Evolutionary conservation across 1,140 invertebrate genomes (phyloP), one percentile per base, ranked within the genome.

Genomic region (Camponotus pennsylvanicus): DNA sequence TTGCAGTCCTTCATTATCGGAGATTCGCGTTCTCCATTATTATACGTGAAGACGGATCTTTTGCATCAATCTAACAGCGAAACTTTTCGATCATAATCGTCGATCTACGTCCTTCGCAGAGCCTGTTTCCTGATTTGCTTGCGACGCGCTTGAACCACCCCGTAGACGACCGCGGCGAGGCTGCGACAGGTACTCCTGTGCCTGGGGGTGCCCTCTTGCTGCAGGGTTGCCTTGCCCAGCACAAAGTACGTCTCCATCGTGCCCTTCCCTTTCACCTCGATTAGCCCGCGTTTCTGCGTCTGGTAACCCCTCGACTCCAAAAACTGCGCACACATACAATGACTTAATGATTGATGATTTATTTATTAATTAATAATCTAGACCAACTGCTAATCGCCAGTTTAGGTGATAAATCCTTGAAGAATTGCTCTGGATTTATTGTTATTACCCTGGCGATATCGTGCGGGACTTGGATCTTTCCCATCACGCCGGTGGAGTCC

Each of bases 221-320:
- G 95, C 86, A 94, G 88, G 3, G 92, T 92, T 42, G 96, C 95
- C 85, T 96, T 96, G 40, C 97, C 97, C 27, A 97, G 92, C 40
- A 99, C 97, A 94, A 98, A 99, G 94, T 97, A 99, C 0, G 98
- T 99, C 93, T 98, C 98, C 98, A 99, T 99, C 79, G 97, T 97
- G 1, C 98, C 98, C 95, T 99, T 99, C 21, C 98, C 98, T 94
- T 99, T 99, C 0, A 99, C 98, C 82, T 97, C 97, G 45, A 99
- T 97, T 15, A 97, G 93, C 0, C 98, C 98, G 15, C 99, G 96
- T 91, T 97, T 96, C 90, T 97, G 96, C 42, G 97, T 95, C 86
- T 97, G 95, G 92, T 97, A 98, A 1, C 97, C 97, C 88, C 96
- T 95, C 0, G 96, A 95, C 86, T 97, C 96, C 59, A 98, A 92